A percentile compares a stretch with the other conserved stretches of the same genome.
Evolutionary conservation across 1,140 invertebrate genomes (phyloP).

Genomic region (Nixonia krombeini): DNA sequence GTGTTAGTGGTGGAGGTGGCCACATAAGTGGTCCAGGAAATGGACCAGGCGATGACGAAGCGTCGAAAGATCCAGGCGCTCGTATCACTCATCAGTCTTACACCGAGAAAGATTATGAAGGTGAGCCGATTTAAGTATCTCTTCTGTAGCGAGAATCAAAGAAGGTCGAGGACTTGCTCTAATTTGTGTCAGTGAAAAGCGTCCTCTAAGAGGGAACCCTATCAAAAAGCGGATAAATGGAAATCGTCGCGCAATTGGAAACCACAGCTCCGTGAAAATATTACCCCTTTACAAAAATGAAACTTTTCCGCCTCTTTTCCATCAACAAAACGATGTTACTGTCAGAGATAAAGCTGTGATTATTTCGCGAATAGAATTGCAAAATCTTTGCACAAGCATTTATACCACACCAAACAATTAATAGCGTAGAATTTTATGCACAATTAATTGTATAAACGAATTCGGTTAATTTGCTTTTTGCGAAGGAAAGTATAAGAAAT

Average conservation of each 20-base stretch:
- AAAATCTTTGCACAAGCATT: too few species aligned
- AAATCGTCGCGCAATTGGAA: neutral
- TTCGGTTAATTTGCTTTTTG: too few species aligned
- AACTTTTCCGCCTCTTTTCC: too few species aligned
- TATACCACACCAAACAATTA: too few species aligned
- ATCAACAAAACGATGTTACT: too few species aligned
- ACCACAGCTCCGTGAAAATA: too few species aligned
- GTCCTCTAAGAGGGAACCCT: neutral
- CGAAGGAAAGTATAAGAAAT: too few species aligned
- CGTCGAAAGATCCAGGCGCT: conserved; percentile 86
- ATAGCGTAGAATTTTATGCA: too few species aligned
- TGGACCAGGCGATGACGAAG: conserved; percentile 79
- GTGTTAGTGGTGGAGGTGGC: conserved; percentile 60
- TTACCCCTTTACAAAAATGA: too few species aligned
- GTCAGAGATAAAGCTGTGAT: too few species aligned
- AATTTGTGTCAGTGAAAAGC: neutral
- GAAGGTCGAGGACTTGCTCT: neutral
- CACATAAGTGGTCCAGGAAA: conserved; percentile 73
- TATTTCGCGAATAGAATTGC: too few species aligned
- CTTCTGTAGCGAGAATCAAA: conserved; percentile 3
- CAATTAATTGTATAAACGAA: too few species aligned
- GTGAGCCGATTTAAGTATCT: conserved; percentile 68
- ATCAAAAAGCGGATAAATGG: neutral
- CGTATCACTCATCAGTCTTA: conserved; percentile 83
- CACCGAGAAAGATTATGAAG: conserved; percentile 90